A percentile compares a stretch with the other conserved stretches of the same genome.
phyloP scores from a whole-genome alignment of 2,888 invertebrate genomes.

The Andrena fulva region DNA sequence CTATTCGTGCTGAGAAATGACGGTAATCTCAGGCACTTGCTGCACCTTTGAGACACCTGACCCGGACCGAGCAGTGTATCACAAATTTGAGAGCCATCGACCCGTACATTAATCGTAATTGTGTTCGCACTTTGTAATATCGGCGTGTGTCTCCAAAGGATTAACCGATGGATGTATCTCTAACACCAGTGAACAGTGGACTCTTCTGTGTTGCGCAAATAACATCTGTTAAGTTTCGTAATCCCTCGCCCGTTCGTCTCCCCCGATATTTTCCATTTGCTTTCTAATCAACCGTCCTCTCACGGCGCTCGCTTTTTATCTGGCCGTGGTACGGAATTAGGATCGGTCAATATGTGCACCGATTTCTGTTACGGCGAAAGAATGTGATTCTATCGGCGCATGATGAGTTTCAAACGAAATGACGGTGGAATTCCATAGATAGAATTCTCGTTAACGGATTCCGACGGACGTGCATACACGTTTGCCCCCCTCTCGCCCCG shows the following conservation, averaged over 20 bases:
- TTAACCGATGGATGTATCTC: neutral
- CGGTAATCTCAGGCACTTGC: constrained; percentile 2
- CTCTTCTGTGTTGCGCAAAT: neutral
- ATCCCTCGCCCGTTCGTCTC: neutral
- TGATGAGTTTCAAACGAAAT: constrained; percentile 50
- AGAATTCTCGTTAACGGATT: constrained; percentile 51
- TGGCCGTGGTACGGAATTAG: neutral
- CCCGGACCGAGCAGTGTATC: neutral
- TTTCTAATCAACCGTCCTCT: constrained; percentile 21
- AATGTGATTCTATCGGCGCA: constrained; percentile 37
- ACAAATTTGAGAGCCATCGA: neutral
- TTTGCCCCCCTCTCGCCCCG: neutral
- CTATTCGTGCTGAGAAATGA: constrained; percentile 18
- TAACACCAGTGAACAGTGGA: neutral
- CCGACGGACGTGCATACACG: constrained; percentile 35
- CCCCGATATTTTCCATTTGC: constrained; percentile 28
- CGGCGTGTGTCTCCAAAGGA: neutral
- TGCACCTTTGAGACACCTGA: neutral
- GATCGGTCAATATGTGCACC: constrained; percentile 25
- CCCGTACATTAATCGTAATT: neutral
- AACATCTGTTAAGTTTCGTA: constrained; percentile 22
- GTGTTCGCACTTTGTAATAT: neutral
- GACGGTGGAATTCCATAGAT: constrained; percentile 49
- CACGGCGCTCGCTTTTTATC: neutral
- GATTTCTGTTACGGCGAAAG: constrained; percentile 42